Evolutionary conservation across 2,888 invertebrate genomes (phyloP).

Genomic region (Deroplatys truncata): DNA sequence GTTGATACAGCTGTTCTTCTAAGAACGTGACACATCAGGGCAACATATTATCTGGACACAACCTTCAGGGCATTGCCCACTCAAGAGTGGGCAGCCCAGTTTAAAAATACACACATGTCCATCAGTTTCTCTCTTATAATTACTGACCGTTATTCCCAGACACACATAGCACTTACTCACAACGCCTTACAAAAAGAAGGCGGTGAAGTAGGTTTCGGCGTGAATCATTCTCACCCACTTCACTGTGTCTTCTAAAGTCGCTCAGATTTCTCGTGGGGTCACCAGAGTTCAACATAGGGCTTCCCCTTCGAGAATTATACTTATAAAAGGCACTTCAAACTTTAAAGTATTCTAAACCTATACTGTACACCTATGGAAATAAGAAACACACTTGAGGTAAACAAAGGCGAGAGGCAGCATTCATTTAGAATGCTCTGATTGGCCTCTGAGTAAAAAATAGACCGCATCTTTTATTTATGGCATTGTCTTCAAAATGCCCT

Average conservation of each 20-base stretch:
- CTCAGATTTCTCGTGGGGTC: not conserved
- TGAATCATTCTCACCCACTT: not conserved
- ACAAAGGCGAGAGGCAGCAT: too few species aligned
- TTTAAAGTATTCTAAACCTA: too few species aligned
- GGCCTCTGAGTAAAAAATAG: too few species aligned
- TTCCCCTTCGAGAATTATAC: not conserved
- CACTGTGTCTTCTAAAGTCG: not conserved
- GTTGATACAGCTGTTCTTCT: too few species aligned
- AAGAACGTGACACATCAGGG: too few species aligned
- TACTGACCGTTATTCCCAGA: not conserved
- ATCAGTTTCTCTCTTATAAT: not conserved
- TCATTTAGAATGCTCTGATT: too few species aligned
- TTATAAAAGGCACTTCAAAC: too few species aligned
- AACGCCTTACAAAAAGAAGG: not conserved
- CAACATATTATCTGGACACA: too few species aligned
- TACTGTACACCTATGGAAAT: too few species aligned
- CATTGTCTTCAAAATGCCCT: too few species aligned
- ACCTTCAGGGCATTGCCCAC: not conserved
- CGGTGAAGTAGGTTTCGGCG: not conserved
- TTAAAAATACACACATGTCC: not conserved
- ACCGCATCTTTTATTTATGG: too few species aligned
- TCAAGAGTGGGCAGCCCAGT: not conserved
- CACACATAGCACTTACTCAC: not conserved
- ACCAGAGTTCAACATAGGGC: not conserved
- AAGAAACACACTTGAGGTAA: too few species aligned